These are phyloP conservation scores for Nibea albiflora DNA, from an alignment of 2,113 vertebrate genomes.

Conservation along the genomic window DNA sequence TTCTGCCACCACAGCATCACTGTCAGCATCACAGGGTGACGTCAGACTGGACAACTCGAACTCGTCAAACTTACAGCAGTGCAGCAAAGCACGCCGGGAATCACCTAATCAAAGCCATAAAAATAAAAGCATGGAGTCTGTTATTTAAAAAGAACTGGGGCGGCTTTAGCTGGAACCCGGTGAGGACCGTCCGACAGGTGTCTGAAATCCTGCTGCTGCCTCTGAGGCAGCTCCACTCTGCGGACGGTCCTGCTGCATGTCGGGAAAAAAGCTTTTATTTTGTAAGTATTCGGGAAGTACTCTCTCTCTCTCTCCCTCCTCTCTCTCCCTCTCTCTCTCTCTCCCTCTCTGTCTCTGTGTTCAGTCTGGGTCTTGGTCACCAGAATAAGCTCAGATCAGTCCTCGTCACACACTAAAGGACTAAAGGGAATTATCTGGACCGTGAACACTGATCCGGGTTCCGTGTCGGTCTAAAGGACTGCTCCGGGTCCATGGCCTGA, in stretches of 20 bases:
- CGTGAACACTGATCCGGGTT: not conserved
- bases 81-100: no score
- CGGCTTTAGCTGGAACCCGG: no score
- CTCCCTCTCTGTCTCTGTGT: not conserved
- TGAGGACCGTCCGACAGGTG: no score
- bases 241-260: not conserved
- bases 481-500: constrained; percentile 50
- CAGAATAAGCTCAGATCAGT: not conserved
- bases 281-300: not conserved
- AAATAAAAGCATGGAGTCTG: constrained; percentile 33
- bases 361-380: not conserved
- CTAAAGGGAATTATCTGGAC: rapidly evolving
- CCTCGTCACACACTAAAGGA: not conserved
- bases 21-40: constrained; percentile 25
- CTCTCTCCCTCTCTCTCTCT: not conserved
- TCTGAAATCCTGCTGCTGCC: no score
- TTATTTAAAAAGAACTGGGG: not conserved
- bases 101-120: not conserved
- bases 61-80: not conserved
- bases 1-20: no score
- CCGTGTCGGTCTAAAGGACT: constrained; percentile 5
- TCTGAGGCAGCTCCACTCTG: not conserved
- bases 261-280: constrained; percentile 26
- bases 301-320: not conserved
- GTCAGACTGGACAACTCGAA: not conserved